Base-by-base conservation (phyloP, 2,888 invertebrate genomes). In the Drosophila kanekoi region DNA sequence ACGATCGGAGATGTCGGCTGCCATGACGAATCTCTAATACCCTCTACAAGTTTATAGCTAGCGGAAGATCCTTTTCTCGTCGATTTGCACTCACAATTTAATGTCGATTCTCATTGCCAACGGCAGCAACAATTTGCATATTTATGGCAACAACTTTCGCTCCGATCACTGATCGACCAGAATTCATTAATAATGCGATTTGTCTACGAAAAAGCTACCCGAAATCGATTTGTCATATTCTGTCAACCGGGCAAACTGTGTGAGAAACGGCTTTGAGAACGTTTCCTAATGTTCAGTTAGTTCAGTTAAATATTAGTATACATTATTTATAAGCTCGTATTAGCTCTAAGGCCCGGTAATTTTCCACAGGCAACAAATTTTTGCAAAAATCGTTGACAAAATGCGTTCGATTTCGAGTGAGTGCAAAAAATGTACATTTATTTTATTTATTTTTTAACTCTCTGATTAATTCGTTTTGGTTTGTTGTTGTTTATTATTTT, bases 211-310 rank as follows among this genome's bases (percentile, higher is more conserved):
- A 6, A 52, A 40, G 3, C 11, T 20, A 20, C 20, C 13, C 6
- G 14, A 60, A 57, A 71, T 60, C 53, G 53, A 74, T 74, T 75
- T 75, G 38, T 75, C 71, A 75, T 40, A 58, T 70, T 59, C 47
- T 57, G 60, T 74, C 57, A 70, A 52, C 56, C 52, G 48, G 18
- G 16, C 43, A 44, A 44, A 43, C 35, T 11, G 28, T 32, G 8
- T 10, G 45, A 14, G 32, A 23, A 44, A 52, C 20, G 51, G 35
- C 59, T 48, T 41, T 28, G 23, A 33, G 18, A 73, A 32, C 40
- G 43, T 38, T 59, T 52, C 54, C 70, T 44, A 69, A 74, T 74
- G 45, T 43, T n/a, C 37, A 37, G 58, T 45, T 52, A 41, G 41
- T 16, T 40, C 9, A 1, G 11, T 18, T 9, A 3, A 18, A 18